Conservation (phyloP, 1,140 invertebrate genomes). For the Galendromus occidentalis region DNA sequence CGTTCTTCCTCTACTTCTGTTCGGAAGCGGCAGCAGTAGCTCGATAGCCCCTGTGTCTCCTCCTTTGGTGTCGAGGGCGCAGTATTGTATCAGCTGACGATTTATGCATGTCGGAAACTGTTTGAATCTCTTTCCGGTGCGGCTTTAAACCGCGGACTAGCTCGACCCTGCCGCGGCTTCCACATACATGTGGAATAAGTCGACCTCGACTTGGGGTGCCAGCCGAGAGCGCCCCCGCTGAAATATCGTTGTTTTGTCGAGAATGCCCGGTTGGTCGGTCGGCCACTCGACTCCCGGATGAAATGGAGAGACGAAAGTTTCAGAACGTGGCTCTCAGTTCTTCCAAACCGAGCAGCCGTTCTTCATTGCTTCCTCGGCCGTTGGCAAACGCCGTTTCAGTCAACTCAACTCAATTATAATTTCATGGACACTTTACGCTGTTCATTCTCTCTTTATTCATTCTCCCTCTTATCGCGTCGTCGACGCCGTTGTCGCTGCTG, state of each 20-base stretch:
- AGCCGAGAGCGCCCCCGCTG: background rate
- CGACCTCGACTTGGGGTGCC: background rate
- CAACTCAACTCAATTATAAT: too few species aligned
- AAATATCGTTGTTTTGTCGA: constrained; percentile 11
- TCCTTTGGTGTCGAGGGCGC: too few species aligned
- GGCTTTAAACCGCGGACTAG: background rate
- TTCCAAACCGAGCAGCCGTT: background rate
- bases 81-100: too few species aligned
- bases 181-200: background rate
- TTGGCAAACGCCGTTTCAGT: background rate
- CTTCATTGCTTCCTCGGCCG: background rate
- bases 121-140: background rate
- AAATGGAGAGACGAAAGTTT: background rate
- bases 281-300: background rate
- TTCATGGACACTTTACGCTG: too few species aligned
- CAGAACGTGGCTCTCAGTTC: background rate
- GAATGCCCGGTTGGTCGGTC: background rate
- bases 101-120: constrained; percentile 8
- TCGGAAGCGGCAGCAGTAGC: too few species aligned
- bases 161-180: background rate
- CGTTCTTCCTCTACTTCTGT: too few species aligned
- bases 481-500: too few species aligned
- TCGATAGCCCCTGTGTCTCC: too few species aligned
- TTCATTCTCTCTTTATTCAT: too few species aligned
- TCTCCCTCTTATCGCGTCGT: too few species aligned